Evolutionary conservation across 35 echinoderm and acorn worm genomes (phyloP), one percentile per base, ranked within the genome.

Genomic region (Diadema setosum): DNA sequence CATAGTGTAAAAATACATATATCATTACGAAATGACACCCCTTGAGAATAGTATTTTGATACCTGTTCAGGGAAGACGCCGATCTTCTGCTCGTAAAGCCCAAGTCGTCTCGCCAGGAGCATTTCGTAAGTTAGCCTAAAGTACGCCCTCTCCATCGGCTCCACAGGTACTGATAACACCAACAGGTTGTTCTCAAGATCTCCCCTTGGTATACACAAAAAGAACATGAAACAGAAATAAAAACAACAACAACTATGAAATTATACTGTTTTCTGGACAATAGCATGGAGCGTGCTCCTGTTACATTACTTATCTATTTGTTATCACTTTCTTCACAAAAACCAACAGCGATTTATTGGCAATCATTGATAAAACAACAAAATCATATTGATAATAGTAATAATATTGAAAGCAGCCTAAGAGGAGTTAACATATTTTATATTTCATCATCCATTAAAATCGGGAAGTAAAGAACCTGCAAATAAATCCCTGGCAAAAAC

Each of bases 61-160:
- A 98, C 96, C 96, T 98, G 92, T 57, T 82, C 92, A 17, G 96
- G 96, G 45, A 84, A 92, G 2, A 98, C 45, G 14, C 48, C 82
- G 17, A 94, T 86, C 33, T 81, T 80, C 42, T 98, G 92, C 43
- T 88, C 83, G 65, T 89, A 94, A n/a, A 86, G 39, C 36, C 96
- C 96, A 61, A 86, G 65, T 1, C 92, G 63, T 61, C 95, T 78
- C 20, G 85, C 86, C 20, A 98, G 33, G 29, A 94, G 37, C 46
- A 58, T 85, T 90, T 98, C 80, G 26, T 98, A 98, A 39, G 86
- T 92, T 1, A 98, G 50, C 6, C 46, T 64, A 48, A 94, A 94
- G 29, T 94, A 65, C 2, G 89, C 96, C 57, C 46, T 89, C 25
- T 61, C 42, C 21, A 60, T 49, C 12, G 92, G 58, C 36, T 85